A percentile compares a stretch with the other conserved stretches of the same genome.
phyloP scores from a whole-genome alignment of 1,140 invertebrate genomes.

The Diprion similis region DNA sequence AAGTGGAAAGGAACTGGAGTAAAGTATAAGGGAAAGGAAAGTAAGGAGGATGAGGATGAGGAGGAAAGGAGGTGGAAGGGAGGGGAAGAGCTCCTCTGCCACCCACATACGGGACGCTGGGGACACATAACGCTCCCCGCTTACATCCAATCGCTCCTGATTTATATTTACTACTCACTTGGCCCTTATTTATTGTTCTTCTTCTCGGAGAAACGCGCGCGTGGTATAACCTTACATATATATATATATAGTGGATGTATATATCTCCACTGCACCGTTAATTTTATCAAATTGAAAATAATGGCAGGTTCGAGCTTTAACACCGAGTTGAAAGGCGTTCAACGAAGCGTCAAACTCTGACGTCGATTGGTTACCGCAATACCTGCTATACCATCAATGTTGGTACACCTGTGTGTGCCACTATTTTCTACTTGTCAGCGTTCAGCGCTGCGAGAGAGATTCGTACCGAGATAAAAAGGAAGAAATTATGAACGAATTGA shows the following conservation, averaged over 20 bases:
- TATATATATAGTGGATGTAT: too few species aligned
- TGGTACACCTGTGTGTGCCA: too few species aligned
- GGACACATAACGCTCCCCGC: slow-evolving; percentile 63
- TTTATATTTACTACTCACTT: slow-evolving; percentile 64
- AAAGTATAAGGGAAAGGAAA: not conserved
- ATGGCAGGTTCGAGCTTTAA: slow-evolving; percentile 36
- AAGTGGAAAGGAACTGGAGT: not conserved
- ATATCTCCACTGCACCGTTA: slow-evolving; percentile 44
- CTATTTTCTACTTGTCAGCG: too few species aligned
- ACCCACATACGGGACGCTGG: slow-evolving; percentile 60
- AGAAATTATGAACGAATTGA: too few species aligned
- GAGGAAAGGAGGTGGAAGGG: not conserved
- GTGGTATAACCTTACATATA: not conserved
- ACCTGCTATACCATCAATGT: too few species aligned
- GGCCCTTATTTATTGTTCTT: slow-evolving; percentile 61
- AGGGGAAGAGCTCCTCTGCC: not conserved
- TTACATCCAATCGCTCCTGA: slow-evolving; percentile 65
- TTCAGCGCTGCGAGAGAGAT: too few species aligned
- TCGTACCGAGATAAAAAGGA: too few species aligned
- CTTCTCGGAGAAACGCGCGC: slow-evolving; percentile 47
- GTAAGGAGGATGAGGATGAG: not conserved
- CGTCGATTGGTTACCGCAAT: too few species aligned
- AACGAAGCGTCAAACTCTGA: too few species aligned
- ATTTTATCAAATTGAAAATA: slow-evolving; percentile 63
- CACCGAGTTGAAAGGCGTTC: not conserved